These are phyloP conservation scores for Blennius ocellaris DNA, from an alignment of 2,113 vertebrate species.

Conservation along the genomic window DNA sequence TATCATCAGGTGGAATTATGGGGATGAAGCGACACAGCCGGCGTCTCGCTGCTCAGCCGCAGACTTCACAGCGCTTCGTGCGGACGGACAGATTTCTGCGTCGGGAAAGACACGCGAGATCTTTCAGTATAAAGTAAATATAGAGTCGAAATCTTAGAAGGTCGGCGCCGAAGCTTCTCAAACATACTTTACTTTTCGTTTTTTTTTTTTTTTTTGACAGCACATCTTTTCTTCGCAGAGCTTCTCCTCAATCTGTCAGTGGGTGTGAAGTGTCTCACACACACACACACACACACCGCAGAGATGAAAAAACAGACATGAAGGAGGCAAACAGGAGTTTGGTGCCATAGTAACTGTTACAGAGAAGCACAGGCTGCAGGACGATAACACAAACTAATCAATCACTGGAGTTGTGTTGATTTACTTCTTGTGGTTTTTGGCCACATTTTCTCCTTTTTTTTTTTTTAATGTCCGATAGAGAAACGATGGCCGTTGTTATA, in stretches of 20 bases:
- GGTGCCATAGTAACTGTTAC: too few species aligned
- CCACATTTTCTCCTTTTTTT: too few species aligned
- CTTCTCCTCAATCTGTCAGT: slow-evolving; percentile 25
- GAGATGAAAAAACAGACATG: too few species aligned
- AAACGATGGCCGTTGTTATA: too few species aligned
- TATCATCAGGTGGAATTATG: slow-evolving; percentile 78
- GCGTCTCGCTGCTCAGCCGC: slow-evolving; percentile 12
- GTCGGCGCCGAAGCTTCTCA: slow-evolving; percentile 17
- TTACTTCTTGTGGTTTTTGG: too few species aligned
- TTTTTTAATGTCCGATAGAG: too few species aligned
- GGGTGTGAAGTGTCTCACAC: background rate
- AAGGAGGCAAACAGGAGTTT: too few species aligned
- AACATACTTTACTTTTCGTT: background rate
- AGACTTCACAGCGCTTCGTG: slow-evolving; percentile 15
- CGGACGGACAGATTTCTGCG: slow-evolving; percentile 33
- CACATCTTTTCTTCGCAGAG: background rate
- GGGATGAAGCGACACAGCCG: slow-evolving; percentile 56
- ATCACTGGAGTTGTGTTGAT: too few species aligned
- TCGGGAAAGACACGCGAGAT: background rate
- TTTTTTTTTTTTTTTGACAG: background rate
- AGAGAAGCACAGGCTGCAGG: too few species aligned
- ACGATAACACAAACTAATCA: too few species aligned
- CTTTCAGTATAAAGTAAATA: slow-evolving; percentile 12
- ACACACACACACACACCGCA: background rate
- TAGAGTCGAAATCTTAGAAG: slow-evolving; percentile 6